These are phyloP conservation scores for Epinephelus cyanopodus DNA, from an alignment of 2,113 vertebrate genomes.

Conservation along the genomic window DNA sequence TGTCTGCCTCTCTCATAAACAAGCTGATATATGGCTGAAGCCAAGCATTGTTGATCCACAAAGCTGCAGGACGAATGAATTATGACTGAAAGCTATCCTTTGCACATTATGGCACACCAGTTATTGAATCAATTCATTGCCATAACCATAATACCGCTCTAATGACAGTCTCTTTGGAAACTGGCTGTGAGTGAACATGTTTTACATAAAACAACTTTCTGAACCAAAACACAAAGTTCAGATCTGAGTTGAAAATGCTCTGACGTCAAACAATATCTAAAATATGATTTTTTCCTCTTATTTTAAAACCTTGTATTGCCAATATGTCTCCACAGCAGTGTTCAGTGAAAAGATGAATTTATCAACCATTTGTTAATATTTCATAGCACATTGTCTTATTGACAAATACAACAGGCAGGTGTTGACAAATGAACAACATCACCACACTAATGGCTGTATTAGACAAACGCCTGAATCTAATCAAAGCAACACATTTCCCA, in stretches of 20 bases:
- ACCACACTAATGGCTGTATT: background rate
- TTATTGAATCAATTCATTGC: conserved; percentile 65
- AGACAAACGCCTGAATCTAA: background rate
- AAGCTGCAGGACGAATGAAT: conserved; percentile 56
- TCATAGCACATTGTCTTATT: background rate
- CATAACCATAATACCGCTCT: conserved; percentile 37
- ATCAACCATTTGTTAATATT: background rate
- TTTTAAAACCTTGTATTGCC: background rate
- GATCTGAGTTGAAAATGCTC: background rate
- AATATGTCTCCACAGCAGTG: background rate
- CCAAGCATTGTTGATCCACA: conserved; percentile 46
- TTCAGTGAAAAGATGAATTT: background rate
- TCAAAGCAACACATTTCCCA: background rate
- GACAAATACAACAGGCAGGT: background rate
- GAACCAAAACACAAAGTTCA: background rate
- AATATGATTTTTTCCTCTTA: background rate
- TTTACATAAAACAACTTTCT: background rate
- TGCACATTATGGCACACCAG: conserved; percentile 52
- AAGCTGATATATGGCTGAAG: conserved; percentile 48
- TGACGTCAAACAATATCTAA: background rate
- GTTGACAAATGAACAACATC: background rate
- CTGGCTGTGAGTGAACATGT: background rate
- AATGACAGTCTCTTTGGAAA: conserved; percentile 38
- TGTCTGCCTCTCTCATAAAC: conserved; percentile 46
- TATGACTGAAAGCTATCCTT: conserved; percentile 57